These are phyloP conservation scores for Callionymus lyra DNA, from an alignment of 2,113 vertebrate species.

Conservation along the genomic window DNA sequence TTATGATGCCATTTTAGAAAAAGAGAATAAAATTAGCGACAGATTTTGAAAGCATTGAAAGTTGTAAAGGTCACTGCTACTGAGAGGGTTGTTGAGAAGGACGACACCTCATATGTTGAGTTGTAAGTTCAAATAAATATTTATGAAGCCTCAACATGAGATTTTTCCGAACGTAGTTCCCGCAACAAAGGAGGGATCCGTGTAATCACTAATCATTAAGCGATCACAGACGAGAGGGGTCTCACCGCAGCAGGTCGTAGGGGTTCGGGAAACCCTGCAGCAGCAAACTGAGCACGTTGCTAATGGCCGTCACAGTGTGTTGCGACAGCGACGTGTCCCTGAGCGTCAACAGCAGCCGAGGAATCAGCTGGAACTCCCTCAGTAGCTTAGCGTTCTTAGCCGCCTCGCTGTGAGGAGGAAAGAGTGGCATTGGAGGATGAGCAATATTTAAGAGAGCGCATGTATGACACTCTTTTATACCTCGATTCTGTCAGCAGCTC, in stretches of 20 bases:
- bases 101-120: too few species aligned
- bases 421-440: neutral
- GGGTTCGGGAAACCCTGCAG: constrained; percentile 91
- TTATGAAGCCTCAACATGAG: too few species aligned
- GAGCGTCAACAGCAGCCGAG: constrained; percentile 85
- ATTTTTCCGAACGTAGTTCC: too few species aligned
- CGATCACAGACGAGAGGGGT: neutral
- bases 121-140: too few species aligned
- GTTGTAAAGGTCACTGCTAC: too few species aligned
- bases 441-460: too few species aligned
- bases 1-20: neutral
- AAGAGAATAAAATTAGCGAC: too few species aligned
- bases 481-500: constrained; percentile 97
- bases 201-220: neutral
- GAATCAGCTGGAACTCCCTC: constrained; percentile 92
- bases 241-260: constrained; percentile 87
- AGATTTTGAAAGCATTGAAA: too few species aligned
- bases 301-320: constrained; percentile 85
- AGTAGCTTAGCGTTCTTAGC: constrained; percentile 91
- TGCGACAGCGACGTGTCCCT: constrained; percentile 88
- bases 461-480: constrained; percentile 44
- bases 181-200: too few species aligned
- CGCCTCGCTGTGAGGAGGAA: constrained; percentile 72
- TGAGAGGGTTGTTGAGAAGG: too few species aligned
- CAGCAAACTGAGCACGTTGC: constrained; percentile 88